Evolutionary conservation across 2,113 vertebrate genomes (phyloP).

Genomic region (Neomonachus schauinslandi): DNA sequence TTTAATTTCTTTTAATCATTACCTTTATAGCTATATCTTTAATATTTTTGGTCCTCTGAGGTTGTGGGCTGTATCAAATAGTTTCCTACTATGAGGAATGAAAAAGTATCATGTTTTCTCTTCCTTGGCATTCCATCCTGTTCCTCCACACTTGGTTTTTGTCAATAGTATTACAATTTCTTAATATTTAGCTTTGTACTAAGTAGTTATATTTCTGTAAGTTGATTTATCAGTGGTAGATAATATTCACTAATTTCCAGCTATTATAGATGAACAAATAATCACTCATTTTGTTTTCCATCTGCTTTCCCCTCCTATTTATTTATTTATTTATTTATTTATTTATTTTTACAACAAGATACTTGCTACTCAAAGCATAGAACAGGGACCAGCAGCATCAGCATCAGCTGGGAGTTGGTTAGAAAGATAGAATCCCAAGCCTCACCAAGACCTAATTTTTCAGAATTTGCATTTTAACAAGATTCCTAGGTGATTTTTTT

Average conservation of each 20-base stretch:
- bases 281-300: constrained; percentile 2
- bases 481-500: background rate
- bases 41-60: background rate
- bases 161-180: background rate
- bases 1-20: constrained; percentile 43
- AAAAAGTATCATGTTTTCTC: background rate
- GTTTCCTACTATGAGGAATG: background rate
- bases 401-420: background rate
- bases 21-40: background rate
- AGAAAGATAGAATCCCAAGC: constrained; percentile 1
- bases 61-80: background rate
- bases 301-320: background rate
- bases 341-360: background rate
- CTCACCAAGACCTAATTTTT: background rate
- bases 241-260: constrained; percentile 26
- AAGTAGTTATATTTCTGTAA: background rate
- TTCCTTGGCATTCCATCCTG: background rate
- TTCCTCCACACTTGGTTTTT: background rate
- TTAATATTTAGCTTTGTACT: background rate
- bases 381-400: background rate
- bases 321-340: background rate
- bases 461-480: background rate
- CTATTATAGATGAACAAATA: constrained; percentile 1
- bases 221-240: constrained; percentile 6
- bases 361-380: background rate